phyloP scores from a whole-genome alignment of 2,888 invertebrate species.

The Meliscaeva auricollis region DNA sequence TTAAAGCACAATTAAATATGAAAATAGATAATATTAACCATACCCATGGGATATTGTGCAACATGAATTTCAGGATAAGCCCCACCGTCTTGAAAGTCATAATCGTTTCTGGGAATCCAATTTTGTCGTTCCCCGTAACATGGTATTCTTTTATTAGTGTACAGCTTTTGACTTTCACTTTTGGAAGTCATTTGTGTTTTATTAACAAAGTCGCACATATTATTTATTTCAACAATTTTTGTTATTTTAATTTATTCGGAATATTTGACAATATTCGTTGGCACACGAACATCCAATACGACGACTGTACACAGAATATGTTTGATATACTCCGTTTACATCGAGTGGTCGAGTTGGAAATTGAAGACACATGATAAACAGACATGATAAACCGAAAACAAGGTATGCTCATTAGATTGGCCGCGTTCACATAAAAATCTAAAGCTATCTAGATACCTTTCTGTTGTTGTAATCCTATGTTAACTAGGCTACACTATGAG shows the following conservation, averaged over 20 bases:
- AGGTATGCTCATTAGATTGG: no score
- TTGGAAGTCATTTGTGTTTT: neutral
- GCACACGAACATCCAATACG: no score
- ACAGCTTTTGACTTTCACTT: neutral
- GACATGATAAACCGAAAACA: no score
- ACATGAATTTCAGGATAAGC: conserved; percentile 99
- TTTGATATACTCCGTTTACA: no score
- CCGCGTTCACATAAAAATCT: no score
- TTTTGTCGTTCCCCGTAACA: conserved; percentile 95
- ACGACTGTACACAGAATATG: no score
- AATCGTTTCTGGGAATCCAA: conserved; percentile 94
- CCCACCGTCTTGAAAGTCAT: conserved; percentile 95
- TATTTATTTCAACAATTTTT: neutral
- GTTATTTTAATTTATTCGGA: neutral
- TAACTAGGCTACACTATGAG: no score
- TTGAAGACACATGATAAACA: no score
- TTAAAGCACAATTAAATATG: neutral
- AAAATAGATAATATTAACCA: conserved; percentile 83
- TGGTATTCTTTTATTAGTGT: conserved; percentile 84
- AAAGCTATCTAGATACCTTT: no score
- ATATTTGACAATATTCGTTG: no score
- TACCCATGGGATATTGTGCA: conserved; percentile 97
- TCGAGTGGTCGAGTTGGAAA: no score
- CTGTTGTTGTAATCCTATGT: no score
- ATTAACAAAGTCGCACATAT: conserved; percentile 4